Conservation (phyloP, 1,140 invertebrate species). For the Meloidogyne exigua region DNA sequence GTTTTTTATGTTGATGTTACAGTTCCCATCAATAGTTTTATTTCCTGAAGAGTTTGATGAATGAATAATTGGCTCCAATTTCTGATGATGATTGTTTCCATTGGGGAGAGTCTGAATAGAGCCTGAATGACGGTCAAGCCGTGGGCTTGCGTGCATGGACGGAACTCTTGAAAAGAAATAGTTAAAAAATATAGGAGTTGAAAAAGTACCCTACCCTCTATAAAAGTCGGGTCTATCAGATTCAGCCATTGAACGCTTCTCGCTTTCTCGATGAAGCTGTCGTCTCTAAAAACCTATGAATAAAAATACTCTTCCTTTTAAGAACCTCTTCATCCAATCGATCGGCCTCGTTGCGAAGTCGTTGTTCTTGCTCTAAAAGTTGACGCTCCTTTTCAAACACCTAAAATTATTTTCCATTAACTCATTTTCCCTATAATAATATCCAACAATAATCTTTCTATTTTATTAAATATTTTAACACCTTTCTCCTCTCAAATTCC, state of each 20-base stretch:
- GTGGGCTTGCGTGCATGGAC: neutral
- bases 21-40: neutral
- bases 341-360: constrained; percentile 20
- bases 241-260: constrained; percentile 50
- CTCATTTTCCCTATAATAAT: no score
- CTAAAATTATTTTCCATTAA: no score
- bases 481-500: constrained; percentile 58
- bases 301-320: neutral
- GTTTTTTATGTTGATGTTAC: neutral
- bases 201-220: constrained; percentile 20
- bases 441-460: no score
- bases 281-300: constrained; percentile 6
- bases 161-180: neutral
- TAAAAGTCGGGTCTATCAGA: constrained; percentile 51
- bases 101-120: neutral
- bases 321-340: constrained; percentile 16
- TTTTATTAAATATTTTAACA: constrained; percentile 13
- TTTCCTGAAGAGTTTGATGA: neutral
- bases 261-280: constrained; percentile 43
- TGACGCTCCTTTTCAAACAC: constrained; percentile 52
- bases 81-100: neutral
- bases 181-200: neutral
- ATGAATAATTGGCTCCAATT: neutral
- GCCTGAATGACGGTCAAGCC: neutral
- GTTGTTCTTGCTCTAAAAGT: constrained; percentile 48